Evolutionary conservation across 2,888 invertebrate species (phyloP).

Genomic region (Netelia virgata): DNA sequence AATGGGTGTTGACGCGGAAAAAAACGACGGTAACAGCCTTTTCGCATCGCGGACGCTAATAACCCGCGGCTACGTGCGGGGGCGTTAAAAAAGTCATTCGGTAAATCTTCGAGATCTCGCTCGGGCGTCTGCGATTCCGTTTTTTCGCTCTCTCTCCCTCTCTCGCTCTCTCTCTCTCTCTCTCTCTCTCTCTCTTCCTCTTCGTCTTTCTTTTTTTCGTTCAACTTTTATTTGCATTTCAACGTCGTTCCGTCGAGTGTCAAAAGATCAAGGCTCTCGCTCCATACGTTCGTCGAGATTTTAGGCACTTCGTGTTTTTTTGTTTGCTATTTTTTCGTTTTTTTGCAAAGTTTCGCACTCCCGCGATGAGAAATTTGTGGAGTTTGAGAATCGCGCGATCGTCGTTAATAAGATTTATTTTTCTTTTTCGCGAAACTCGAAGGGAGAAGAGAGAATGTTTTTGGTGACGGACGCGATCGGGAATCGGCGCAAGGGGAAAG

Average conservation of each 20-base stretch:
- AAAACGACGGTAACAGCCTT: constrained; percentile 36
- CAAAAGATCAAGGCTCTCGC: constrained; percentile 23
- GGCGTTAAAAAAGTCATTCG: constrained; percentile 22
- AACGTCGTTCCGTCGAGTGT: constrained; percentile 8
- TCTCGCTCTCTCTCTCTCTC: too few species aligned
- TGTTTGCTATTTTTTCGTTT: neutral
- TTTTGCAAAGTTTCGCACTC: neutral
- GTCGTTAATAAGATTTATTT: neutral
- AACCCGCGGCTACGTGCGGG: constrained; percentile 22
- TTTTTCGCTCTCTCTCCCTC: too few species aligned
- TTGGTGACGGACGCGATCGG: neutral
- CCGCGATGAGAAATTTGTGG: neutral
- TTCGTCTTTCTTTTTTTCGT: neutral
- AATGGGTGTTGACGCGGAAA: constrained; percentile 44
- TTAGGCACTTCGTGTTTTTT: neutral
- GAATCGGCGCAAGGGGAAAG: constrained; percentile 20
- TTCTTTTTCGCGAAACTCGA: neutral
- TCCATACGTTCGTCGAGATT: constrained; percentile 10
- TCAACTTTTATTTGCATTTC: neutral
- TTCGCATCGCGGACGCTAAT: constrained; percentile 32
- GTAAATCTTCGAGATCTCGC: constrained; percentile 8
- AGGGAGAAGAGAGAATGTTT: neutral
- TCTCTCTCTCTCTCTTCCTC: constrained; percentile 2
- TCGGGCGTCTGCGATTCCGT: constrained; percentile 6
- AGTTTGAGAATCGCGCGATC: neutral